Conservation (phyloP, 2,888 invertebrate genomes). For the Cremastinae sp. region DNA sequence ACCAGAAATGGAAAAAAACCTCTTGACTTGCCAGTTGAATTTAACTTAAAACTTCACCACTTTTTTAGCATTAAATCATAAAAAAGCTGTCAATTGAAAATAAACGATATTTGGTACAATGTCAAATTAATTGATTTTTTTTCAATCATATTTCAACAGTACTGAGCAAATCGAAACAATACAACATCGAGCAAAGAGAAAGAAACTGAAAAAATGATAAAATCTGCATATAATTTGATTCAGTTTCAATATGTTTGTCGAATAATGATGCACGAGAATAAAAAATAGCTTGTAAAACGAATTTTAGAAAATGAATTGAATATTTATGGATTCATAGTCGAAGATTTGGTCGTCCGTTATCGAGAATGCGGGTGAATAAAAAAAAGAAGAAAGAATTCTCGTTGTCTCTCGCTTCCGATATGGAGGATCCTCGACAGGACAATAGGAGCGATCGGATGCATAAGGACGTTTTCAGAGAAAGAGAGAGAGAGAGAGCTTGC, state of each 20-base stretch:
- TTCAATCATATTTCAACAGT: too few relatives aligned
- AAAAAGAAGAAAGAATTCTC: not conserved
- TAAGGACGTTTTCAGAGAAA: not conserved
- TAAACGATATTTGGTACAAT: too few relatives aligned
- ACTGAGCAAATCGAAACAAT: too few relatives aligned
- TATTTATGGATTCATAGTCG: slow-evolving; percentile 13
- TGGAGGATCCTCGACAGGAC: slow-evolving; percentile 42
- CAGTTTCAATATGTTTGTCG: not conserved
- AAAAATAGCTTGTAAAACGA: not conserved
- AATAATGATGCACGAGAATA: slow-evolving; percentile 1
- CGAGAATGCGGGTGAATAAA: slow-evolving; percentile 27
- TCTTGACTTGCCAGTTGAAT: not conserved
- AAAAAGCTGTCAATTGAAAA: too few relatives aligned
- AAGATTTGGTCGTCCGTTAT: slow-evolving; percentile 15
- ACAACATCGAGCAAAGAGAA: too few relatives aligned
- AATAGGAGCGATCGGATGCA: slow-evolving; percentile 37
- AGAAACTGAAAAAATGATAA: too few relatives aligned
- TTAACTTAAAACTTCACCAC: too few relatives aligned
- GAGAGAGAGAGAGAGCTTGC: not conserved
- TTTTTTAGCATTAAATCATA: too few relatives aligned
- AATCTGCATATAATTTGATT: too few relatives aligned
- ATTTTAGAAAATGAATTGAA: not conserved
- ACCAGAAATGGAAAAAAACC: slow-evolving; percentile 36
- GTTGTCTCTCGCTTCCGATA: slow-evolving; percentile 37
- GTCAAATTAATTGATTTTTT: too few relatives aligned